Percentiles rank a stretch among this genome's conserved stretches.
These are phyloP conservation scores for Glaucopsyche alexis DNA, from an alignment of 2,888 invertebrate species.

Conservation along the genomic window DNA sequence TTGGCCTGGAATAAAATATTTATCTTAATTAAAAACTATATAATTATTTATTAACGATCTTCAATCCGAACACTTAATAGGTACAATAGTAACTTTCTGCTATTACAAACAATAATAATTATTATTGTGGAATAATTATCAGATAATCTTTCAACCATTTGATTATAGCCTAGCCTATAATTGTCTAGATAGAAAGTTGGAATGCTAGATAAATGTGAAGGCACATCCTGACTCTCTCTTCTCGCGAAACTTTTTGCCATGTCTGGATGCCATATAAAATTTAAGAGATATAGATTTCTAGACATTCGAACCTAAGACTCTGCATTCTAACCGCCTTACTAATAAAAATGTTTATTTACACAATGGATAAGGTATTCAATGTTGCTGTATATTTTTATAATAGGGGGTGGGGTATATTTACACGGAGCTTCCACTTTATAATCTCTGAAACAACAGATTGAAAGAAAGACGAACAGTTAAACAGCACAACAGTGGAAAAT, in stretches of 20 bases:
- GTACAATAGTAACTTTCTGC: background rate
- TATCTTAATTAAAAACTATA: background rate
- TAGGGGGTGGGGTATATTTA: too few relatives aligned
- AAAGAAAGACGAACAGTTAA: too few relatives aligned
- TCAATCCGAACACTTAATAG: background rate
- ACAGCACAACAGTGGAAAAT: too few relatives aligned
- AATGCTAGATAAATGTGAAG: background rate
- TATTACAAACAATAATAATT: background rate
- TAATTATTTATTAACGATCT: too few relatives aligned
- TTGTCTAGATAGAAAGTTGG: background rate
- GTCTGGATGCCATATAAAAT: too few relatives aligned
- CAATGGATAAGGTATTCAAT: too few relatives aligned
- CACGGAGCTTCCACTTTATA: too few relatives aligned
- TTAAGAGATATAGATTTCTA: background rate
- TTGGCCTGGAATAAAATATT: slow-evolving; percentile 79
- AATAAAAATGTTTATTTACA: too few relatives aligned
- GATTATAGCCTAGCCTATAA: background rate
- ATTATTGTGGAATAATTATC: background rate
- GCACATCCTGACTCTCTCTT: background rate
- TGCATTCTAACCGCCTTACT: background rate
- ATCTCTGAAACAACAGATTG: too few relatives aligned
- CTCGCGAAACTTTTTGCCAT: too few relatives aligned
- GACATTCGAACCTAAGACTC: background rate
- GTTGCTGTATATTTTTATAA: too few relatives aligned
- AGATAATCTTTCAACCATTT: background rate